phyloP scores from a whole-genome alignment of 2,797 vertebrate genomes.

The Lithobates pipiens region DNA sequence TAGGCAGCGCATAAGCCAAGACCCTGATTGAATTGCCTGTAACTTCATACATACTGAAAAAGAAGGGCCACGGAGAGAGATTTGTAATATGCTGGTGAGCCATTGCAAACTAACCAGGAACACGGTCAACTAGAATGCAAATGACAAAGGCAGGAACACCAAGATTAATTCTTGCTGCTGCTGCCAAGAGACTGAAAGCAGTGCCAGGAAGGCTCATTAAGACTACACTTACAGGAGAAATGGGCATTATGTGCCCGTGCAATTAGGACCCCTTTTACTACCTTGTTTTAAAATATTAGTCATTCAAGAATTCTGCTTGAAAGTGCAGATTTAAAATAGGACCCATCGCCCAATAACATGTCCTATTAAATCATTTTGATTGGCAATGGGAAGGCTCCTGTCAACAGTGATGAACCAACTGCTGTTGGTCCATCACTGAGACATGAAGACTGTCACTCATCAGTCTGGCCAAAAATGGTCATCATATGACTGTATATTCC shows the following conservation, averaged over 20 bases:
- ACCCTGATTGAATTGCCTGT: neutral
- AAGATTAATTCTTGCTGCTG: neutral
- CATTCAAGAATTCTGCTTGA: too few species aligned
- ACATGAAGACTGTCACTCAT: too few species aligned
- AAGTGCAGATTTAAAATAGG: too few species aligned
- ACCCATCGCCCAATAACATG: too few species aligned
- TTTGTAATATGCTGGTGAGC: neutral
- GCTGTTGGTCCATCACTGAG: too few species aligned
- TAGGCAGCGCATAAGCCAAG: neutral
- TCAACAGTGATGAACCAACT: too few species aligned
- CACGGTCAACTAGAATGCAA: neutral
- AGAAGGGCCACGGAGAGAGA: neutral
- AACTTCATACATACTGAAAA: neutral
- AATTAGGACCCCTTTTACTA: neutral
- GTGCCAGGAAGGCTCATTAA: neutral
- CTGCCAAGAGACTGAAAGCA: neutral
- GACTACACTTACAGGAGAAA: neutral
- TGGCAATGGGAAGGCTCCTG: too few species aligned
- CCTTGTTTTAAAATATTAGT: neutral
- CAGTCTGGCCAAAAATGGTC: too few species aligned
- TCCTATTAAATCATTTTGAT: too few species aligned
- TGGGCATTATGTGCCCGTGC: neutral
- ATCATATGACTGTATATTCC: too few species aligned
- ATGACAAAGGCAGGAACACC: slow-evolving; percentile 1
- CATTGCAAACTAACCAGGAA: neutral